Evolutionary conservation across 2,797 vertebrate species (phyloP), one percentile per base, ranked within the genome.

Genomic region (Staurois parvus): DNA sequence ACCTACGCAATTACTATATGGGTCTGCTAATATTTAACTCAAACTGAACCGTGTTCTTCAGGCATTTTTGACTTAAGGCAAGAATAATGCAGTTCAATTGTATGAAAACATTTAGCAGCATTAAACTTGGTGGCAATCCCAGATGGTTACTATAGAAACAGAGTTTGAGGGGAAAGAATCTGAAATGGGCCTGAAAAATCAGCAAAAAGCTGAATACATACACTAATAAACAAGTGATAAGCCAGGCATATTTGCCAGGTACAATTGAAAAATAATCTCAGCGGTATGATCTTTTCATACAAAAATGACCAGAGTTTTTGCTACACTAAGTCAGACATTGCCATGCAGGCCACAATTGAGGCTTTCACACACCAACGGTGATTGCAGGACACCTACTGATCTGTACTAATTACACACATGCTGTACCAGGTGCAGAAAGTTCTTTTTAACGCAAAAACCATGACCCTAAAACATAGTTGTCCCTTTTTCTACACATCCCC

Each of bases 61-160:
- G n/a, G 28, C 26, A 56, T 56, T 72, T 72, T 40, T 21, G 37
- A 59, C 79, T 72, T 81, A 15, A 59, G 68, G 48, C 30, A 62
- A 62, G 24, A 72, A 81, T 59, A 81, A 73, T 72, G 69, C 79
- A 81, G 79, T 29, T 72, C 59, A 73, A 42, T 64, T 59, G 68
- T 64, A 81, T 62, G 52, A 73, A 62, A 72, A 81, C 52, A 81
- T 81, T 72, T 62, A 64, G 79, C 52, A 62, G 37, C 79, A 72
- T 81, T 72, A 72, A 73, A 62, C 48, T 64, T 73, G 67, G 67
- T 80, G n/a, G 48, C 34, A 73, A 81, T 81, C 68, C 79, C 69
- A 72, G 52, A 81, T 72, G 56, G 69, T 81, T 81, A 81, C 79
- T 64, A 72, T 81, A 81, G 79, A 72, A 81, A 81, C 79, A 81